Evolutionary conservation across 2,113 vertebrate genomes (phyloP).

Genomic region (Oryctolagus cuniculus): mOryCun1.1 NC_091436.1:83890001-83890500

Average conservation of each 20-base stretch:
- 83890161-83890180: background rate
- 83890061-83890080: conserved; percentile 21
- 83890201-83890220: background rate
- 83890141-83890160: background rate
- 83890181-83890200: background rate
- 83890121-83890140: background rate
- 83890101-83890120: background rate
- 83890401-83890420: background rate
- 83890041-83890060: background rate
- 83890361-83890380: conserved; percentile 8
- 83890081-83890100: background rate
- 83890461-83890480: background rate
- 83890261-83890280: background rate
- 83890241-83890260: background rate
- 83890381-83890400: background rate
- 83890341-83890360: background rate
- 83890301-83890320: background rate
- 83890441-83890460: background rate
- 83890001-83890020: too few relatives aligned
- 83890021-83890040: too few relatives aligned
- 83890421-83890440: background rate
- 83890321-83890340: background rate
- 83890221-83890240: background rate
- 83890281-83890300: background rate
- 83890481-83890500: background rate